Evolutionary conservation across 92 coral and sea anemone species (phyloP), one percentile per base, ranked within the genome.

Genomic region (Parazoanthus atlanticus): DNA sequence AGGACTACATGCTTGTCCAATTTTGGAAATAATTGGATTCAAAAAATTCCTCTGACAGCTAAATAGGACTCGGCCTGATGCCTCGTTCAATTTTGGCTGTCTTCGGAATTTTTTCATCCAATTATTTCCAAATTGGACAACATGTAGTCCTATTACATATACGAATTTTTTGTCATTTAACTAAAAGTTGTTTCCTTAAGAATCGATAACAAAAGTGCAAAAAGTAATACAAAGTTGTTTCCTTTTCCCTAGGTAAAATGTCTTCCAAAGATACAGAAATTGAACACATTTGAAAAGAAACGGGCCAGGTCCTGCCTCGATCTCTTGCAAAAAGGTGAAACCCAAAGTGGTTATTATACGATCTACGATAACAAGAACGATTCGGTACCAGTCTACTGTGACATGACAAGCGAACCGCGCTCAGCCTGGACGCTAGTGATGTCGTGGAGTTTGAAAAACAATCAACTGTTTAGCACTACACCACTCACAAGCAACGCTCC

Each of bases 381-480:
- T 41, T 41, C 89, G 32, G 47, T 81, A 70, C 89, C 93, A 12
- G 93, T 91, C 30, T 91, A 91, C 89, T 93, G 95, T 43, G 95
- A 93, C 88, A 81, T 93, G 83, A 89, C 79, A 25, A 79, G 90
- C 40, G 95, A 93, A 72, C 79, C 92, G 64, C 92, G 91, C 21
- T 83, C 86, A 16, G 95, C 92, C 89, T 93, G 95, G 95, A 93
- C 95, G 31, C 82, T 93, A 56, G 95, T 93, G 71, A 82, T 79
- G 90, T 93, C 95, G 47, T 93, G 86, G 86, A 79, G 89, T 40
- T 73, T 66, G 3, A 78, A 31, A 21, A 88, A 93, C 79, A 72
- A 49, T 15, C 0, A 30, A 31, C 29, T 70, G 78, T 85, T 93
- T 36, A 15, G 2, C 6, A 17, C 6, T 12, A 32, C 67, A 1